Conservation (phyloP, 2,888 invertebrate species). For the Brassicogethes aeneus region DNA sequence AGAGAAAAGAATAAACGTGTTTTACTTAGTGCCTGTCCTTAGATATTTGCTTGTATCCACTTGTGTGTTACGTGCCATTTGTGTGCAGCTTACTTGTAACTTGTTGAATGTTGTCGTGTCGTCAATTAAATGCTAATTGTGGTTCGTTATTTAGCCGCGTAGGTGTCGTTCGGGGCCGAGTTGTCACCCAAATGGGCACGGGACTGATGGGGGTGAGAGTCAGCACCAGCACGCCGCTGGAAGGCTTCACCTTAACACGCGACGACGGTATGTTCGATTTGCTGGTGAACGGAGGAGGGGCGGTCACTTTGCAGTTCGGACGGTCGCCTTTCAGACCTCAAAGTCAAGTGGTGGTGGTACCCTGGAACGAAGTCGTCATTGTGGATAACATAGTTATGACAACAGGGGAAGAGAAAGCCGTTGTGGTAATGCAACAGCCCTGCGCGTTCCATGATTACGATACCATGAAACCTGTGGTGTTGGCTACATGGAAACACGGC, state of each 20-base stretch:
- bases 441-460: conserved; percentile 87
- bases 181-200: conserved; percentile 82
- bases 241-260: conserved; percentile 89
- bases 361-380: conserved; percentile 97
- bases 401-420: conserved; percentile 71
- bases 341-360: conserved; percentile 81
- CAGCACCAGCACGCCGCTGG: conserved; percentile 85
- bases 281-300: conserved; percentile 97
- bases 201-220: conserved; percentile 95
- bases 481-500: conserved; percentile 91
- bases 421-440: conserved; percentile 59
- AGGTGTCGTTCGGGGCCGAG: conserved; percentile 92
- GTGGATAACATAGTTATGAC: conserved; percentile 82
- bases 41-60: conserved; percentile 24
- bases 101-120: too few relatives aligned
- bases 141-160: conserved; percentile 61
- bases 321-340: conserved; percentile 83
- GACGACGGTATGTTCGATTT: conserved; percentile 97
- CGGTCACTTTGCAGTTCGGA: conserved; percentile 91
- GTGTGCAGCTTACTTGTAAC: conserved; percentile 5
- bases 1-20: too few relatives aligned
- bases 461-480: conserved; percentile 84
- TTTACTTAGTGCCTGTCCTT: conserved; percentile 11
- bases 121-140: conserved; percentile 2
- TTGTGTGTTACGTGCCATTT: conserved; percentile 23